Conservation (phyloP, 2,888 invertebrate species). For the Caenorhabditis macrosperma region DNA sequence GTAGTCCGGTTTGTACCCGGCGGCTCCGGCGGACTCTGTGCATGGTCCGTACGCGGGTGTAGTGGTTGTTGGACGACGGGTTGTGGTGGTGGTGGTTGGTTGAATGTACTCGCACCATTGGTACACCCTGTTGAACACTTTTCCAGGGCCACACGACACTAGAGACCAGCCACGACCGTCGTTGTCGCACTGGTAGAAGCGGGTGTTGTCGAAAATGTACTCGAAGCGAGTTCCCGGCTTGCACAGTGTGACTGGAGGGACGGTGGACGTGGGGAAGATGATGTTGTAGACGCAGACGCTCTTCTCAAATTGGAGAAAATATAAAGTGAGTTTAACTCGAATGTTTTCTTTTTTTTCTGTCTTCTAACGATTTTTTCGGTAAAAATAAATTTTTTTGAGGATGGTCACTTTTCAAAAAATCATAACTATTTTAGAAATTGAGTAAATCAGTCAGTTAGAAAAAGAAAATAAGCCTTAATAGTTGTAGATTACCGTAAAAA, state of each 20-base stretch:
- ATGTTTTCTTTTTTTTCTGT: too few relatives aligned
- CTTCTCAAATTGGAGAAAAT: background rate
- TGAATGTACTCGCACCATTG: background rate
- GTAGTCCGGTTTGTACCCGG: slow-evolving; percentile 27
- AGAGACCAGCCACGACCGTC: background rate
- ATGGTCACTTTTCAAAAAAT: too few relatives aligned
- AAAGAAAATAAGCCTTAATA: too few relatives aligned
- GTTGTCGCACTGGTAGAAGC: background rate
- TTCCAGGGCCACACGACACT: background rate
- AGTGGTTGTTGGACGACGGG: background rate
- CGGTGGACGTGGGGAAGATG: background rate
- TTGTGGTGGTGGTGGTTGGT: background rate
- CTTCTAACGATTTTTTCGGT: too few relatives aligned
- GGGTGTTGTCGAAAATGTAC: slow-evolving; percentile 8
- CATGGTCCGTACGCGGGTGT: slow-evolving; percentile 32
- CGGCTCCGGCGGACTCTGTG: slow-evolving; percentile 9
- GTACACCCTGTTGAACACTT: background rate
- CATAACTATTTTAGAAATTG: too few relatives aligned
- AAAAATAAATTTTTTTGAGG: too few relatives aligned
- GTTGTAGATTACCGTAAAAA: too few relatives aligned
- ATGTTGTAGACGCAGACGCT: background rate
- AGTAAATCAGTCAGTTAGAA: too few relatives aligned
- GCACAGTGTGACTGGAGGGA: background rate
- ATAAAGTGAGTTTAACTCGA: too few relatives aligned
- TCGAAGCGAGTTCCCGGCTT: background rate